Base-by-base conservation (phyloP, 2,888 invertebrate genomes). In the Deilephila porcellus region DNA sequence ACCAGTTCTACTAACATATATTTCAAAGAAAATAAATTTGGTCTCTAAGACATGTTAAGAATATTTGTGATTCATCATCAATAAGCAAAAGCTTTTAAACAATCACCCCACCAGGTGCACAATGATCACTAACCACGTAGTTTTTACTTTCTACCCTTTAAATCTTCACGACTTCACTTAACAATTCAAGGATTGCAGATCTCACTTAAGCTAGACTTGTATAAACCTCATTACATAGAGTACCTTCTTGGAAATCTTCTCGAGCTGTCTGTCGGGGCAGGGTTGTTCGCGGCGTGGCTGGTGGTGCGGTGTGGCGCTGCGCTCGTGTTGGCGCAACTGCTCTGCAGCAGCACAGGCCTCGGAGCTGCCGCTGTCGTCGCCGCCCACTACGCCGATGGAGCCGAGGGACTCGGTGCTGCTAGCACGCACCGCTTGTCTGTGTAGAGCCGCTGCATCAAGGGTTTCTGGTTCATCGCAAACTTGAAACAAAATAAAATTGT, bases 191-290 rank as follows among this genome's bases (percentile, higher is more conserved):
- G 11, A 45, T 14, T 45, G 45, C 45, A 45, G 45, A 11, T 45
- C 2, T 45, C 11, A 45, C 11, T 45, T 45, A 11, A 45, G 45
- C 45, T 45, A 14, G 11, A 14, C 45, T 19, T 5, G 19, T 17
- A 29, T 19, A 1, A 7, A 63, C 20, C 19, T n/a, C 4, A 63
- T 59, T 7, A 60, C 37, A 20, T 20, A 19, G 7, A 32, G 1
- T 81, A 93, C 95, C 87, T 96, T 95, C 74, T 97, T 96, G 72
- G 88, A 88, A 75, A 95, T 92, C 85, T 94, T 94, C 52, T 94
- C 93, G 0, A 94, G 90, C 56, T 91, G 85, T 45, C 90, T 85
- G 73, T 94, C 93, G 0, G 93, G 91, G 76, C 88, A 89, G 25
- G 90, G 89, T 75, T 88, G 90, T 19, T 90, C 88, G 8, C 91